Evolutionary conservation across 1,140 invertebrate species (phyloP).

Genomic region (Lepidurus couesii): DNA sequence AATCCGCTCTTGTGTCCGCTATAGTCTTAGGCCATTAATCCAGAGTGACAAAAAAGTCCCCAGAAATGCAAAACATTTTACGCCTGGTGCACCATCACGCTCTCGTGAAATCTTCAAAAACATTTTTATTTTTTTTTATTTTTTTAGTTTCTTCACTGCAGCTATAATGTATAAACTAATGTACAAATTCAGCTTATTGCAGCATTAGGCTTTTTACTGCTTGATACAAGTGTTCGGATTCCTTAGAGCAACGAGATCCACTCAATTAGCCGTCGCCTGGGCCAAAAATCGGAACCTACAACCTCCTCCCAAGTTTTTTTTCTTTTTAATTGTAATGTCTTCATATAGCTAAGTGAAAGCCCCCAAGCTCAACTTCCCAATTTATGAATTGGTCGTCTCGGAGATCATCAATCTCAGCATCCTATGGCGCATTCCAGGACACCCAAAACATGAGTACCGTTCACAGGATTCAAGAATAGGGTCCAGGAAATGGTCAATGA

Average conservation of each 20-base stretch:
- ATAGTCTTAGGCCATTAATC: background rate
- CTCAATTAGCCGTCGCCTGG: background rate
- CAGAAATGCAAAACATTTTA: conserved; percentile 16
- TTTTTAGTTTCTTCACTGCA: background rate
- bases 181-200: no score
- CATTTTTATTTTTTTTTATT: background rate
- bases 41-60: background rate
- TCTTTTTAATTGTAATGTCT: background rate
- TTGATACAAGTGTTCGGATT: no score
- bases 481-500: background rate
- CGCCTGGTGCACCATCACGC: background rate
- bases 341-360: background rate
- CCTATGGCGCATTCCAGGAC: background rate
- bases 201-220: no score
- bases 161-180: no score
- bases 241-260: background rate
- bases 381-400: background rate
- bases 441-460: background rate
- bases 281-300: background rate
- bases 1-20: background rate
- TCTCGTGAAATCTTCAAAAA: background rate
- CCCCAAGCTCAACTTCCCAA: background rate
- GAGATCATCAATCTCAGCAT: background rate
- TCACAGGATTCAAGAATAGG: background rate
- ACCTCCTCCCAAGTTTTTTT: background rate